Percentiles rank a stretch among this genome's conserved stretches.
Conservation (phyloP, 2,797 vertebrate species). For the Manis pentadactyla region DNA sequence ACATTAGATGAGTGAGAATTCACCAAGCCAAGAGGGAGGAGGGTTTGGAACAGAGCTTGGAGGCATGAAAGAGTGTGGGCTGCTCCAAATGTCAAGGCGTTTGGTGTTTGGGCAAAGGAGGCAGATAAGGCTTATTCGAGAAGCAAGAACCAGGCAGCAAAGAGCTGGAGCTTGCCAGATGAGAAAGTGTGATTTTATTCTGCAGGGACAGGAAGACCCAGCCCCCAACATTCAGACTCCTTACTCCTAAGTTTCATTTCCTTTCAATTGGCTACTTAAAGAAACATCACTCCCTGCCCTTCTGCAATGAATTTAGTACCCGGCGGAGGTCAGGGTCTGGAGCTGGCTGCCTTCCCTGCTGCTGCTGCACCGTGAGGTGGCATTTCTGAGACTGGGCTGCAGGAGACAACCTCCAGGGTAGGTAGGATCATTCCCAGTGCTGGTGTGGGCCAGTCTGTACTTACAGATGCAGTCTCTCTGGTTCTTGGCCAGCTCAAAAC, state of each 20-base stretch:
- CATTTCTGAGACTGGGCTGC: neutral
- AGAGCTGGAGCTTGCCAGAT: neutral
- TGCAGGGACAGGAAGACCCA: neutral
- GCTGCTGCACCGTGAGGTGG: neutral
- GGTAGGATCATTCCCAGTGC: neutral
- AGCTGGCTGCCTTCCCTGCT: neutral
- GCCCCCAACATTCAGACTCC: neutral
- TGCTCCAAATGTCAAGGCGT: neutral
- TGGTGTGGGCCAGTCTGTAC: conserved; percentile 81
- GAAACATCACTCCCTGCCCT: neutral
- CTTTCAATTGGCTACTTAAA: neutral
- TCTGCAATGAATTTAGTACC: neutral
- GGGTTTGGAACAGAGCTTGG: neutral
- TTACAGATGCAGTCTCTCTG: conserved; percentile 96
- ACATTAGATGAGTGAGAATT: neutral
- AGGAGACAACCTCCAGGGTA: neutral
- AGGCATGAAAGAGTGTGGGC: neutral
- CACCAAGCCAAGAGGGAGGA: neutral
- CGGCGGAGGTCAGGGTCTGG: neutral
- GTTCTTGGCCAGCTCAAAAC: conserved; percentile 97
- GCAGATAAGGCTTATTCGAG: neutral
- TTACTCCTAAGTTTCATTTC: conserved; percentile 15
- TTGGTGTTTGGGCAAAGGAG: neutral
- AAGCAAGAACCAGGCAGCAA: neutral
- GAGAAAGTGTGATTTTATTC: neutral